A percentile compares a stretch with the other conserved stretches of the same genome.
Evolutionary conservation across 2,888 invertebrate species (phyloP).

Genomic region (Apocheima hispidaria): DNA sequence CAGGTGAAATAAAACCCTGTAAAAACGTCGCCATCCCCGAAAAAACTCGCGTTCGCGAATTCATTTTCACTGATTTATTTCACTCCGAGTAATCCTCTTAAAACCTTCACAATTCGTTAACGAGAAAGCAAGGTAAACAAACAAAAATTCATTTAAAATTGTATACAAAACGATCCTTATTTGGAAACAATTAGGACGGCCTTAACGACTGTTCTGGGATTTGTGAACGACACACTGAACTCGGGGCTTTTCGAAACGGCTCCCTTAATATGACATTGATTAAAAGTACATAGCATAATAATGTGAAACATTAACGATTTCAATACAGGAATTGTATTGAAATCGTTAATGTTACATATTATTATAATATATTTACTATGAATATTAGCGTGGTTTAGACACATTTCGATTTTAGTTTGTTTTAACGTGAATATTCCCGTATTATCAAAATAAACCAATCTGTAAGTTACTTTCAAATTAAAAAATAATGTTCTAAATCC

Average conservation of each 20-base stretch:
- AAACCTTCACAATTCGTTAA: constrained; percentile 57
- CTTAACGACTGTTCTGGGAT: constrained; percentile 47
- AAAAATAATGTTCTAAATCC: no score
- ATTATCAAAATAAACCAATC: no score
- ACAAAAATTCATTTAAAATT: constrained; percentile 57
- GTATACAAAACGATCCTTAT: constrained; percentile 47
- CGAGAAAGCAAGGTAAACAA: constrained; percentile 54
- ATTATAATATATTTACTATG: no score
- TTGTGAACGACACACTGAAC: constrained; percentile 10
- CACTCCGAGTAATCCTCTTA: constrained; percentile 55
- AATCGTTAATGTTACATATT: not conserved
- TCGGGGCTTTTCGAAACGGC: constrained; percentile 38
- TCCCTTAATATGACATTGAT: constrained; percentile 45
- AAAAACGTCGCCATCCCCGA: constrained; percentile 4
- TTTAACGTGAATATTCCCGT: no score
- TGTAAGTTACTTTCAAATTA: no score
- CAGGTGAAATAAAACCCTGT: no score
- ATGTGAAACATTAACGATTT: no score
- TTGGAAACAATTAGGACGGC: constrained; percentile 55
- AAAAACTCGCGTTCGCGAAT: constrained; percentile 37
- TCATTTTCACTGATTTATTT: constrained; percentile 53
- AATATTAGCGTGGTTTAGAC: no score
- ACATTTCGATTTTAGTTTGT: no score
- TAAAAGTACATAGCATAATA: no score
- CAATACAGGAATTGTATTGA: no score